A percentile compares a stretch with the other conserved stretches of the same genome.
phyloP scores from a whole-genome alignment of 2,888 invertebrate species.

The Mylabris sibirica region DNA sequence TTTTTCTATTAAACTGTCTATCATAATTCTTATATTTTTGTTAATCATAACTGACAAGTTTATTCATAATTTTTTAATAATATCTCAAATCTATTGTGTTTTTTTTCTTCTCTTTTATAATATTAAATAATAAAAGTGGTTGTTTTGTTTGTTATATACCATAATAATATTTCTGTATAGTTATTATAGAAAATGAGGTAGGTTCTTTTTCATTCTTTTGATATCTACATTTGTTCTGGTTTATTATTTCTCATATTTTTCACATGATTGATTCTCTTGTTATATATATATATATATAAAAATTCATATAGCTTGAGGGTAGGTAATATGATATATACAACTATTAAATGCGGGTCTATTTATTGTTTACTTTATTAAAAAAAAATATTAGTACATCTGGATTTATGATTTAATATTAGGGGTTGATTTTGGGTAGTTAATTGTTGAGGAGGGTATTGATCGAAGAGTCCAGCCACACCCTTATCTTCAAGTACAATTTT shows the following conservation, averaged over 20 bases:
- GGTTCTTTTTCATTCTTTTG: conserved; percentile 35
- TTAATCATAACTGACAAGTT: conserved; percentile 43
- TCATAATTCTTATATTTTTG: conserved; percentile 43
- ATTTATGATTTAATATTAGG: conserved; percentile 32
- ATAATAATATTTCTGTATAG: conserved; percentile 39
- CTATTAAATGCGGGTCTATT: neutral
- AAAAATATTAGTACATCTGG: conserved; percentile 40
- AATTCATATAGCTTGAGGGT: conserved; percentile 27
- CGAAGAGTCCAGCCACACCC: conserved; percentile 24
- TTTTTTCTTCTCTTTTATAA: conserved; percentile 22
- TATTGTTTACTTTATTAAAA: conserved; percentile 39
- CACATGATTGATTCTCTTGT: conserved; percentile 33
- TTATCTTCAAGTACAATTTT: neutral
- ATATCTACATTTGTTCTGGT: conserved; percentile 26
- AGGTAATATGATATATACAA: conserved; percentile 11
- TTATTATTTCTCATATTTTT: conserved; percentile 26
- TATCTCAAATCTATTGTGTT: conserved; percentile 41
- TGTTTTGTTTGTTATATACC: conserved; percentile 24
- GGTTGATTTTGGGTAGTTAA: conserved; percentile 18
- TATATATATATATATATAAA: conserved; percentile 13
- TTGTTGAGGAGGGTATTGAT: conserved; percentile 31
- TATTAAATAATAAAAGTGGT: conserved; percentile 24
- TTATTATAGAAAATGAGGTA: conserved; percentile 42
- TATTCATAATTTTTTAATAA: conserved; percentile 37
- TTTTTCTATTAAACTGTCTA: conserved; percentile 51